phyloP scores from a whole-genome alignment of 2,888 invertebrate genomes.

The Agrilus cyanescens region DNA sequence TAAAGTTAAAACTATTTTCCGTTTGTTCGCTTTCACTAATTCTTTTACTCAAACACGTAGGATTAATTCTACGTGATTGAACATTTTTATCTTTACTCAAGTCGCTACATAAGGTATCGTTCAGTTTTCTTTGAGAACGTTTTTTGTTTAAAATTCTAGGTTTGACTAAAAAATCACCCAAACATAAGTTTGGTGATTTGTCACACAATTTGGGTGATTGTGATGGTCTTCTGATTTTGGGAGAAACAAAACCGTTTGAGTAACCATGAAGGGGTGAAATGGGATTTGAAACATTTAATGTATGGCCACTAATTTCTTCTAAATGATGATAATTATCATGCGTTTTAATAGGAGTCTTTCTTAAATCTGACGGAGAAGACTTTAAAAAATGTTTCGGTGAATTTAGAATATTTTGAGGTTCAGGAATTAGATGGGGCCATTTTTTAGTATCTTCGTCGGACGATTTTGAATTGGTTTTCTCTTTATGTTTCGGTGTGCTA shows the following conservation, averaged over 20 bases:
- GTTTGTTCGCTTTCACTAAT: not conserved
- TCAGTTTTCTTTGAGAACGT: slow-evolving; percentile 14
- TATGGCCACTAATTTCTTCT: too few relatives aligned
- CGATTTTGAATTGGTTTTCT: slow-evolving; percentile 3
- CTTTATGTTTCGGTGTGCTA: slow-evolving; percentile 3
- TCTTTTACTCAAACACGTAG: slow-evolving; percentile 33
- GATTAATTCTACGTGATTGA: slow-evolving; percentile 40
- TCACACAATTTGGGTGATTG: slow-evolving; percentile 9
- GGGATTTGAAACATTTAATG: slow-evolving; percentile 15
- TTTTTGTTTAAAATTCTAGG: slow-evolving; percentile 21
- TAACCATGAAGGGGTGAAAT: slow-evolving; percentile 25
- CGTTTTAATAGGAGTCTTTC: too few relatives aligned
- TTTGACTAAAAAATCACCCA: slow-evolving; percentile 30
- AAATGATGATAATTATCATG: too few relatives aligned
- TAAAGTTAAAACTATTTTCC: slow-evolving; percentile 26
- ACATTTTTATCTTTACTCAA: slow-evolving; percentile 16
- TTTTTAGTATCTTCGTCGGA: not conserved
- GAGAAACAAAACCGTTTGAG: slow-evolving; percentile 15
- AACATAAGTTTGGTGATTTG: slow-evolving; percentile 21
- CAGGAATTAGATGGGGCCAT: slow-evolving; percentile 2
- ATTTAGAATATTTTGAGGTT: not conserved
- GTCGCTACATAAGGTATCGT: slow-evolving; percentile 4
- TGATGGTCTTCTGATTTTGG: slow-evolving; percentile 13
- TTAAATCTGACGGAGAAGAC: too few relatives aligned
- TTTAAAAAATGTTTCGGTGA: not conserved